Base-by-base conservation (phyloP, 2,113 vertebrate species). In the Phoxinus phoxinus region DNA sequence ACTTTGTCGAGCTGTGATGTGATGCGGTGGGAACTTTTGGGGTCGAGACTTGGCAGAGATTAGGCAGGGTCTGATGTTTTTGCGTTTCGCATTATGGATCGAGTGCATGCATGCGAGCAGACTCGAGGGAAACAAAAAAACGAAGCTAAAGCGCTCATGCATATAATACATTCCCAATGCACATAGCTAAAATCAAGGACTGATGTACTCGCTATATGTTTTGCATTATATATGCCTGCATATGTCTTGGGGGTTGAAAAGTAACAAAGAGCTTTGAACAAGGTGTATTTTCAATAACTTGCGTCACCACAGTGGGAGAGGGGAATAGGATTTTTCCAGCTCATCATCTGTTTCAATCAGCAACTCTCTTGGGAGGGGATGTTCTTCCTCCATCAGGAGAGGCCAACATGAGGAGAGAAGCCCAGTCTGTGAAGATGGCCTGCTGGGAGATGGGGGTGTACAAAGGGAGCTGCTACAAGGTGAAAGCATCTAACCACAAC, bases 281-380 rank as follows among this genome's bases (percentile, higher is more conserved):
- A 91, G 90, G 90, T 91, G 86, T 91, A 21, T 84, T 86, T 76
- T 67, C 76, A 84, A 53, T 85, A 86, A 85, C 67, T 83, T 84
- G 84, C 71, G 46, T 84, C 82, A 86, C 63, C 71, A 84, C 41
- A 61, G 76, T 84, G 17, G 73, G 88, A 80, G 71, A 27, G 48
- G 59, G 87, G 91, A 89, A 91, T 69, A 87, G 61, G 71, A 84
- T 84, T 81, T 85, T 10, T 81, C 87, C 88, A 87, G 41, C 88
- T 90, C 84, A 90, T 91, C 83, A 85, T 92, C 88, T 87, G 85
- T 74, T 91, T 87, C 91, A 92, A 91, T 92, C 91, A 91, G 89
- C 41, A 51, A 61, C 83, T 92, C 90, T 91, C 91, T 76, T 44
- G 90, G 92, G 92, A 93, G 84, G 86, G 86, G 91, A 86, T 84